Evolutionary conservation across 2,888 invertebrate genomes (phyloP).

Genomic region (Peribatodes rhomboidaria): DNA sequence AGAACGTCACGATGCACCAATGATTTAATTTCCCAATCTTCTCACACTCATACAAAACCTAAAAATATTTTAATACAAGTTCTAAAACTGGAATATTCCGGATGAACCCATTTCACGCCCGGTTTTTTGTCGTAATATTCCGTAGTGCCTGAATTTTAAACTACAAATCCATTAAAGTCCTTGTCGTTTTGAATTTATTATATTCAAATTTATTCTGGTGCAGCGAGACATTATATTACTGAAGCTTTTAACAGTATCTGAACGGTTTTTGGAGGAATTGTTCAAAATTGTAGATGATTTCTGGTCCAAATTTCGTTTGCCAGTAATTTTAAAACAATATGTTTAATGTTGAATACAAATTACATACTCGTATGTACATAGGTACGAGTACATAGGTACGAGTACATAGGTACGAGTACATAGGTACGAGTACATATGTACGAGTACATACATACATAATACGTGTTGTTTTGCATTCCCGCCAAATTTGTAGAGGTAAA

Average conservation of each 20-base stretch:
- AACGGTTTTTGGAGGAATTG: not conserved
- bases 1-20: too few species aligned
- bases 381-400: too few species aligned
- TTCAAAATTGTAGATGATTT: not conserved
- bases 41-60: not conserved
- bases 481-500: too few species aligned
- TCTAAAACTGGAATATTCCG: conserved; percentile 32
- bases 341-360: too few species aligned
- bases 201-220: conserved; percentile 22
- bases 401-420: too few species aligned
- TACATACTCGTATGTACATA: too few species aligned
- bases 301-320: too few species aligned
- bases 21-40: too few species aligned
- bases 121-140: conserved; percentile 18
- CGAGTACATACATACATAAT: too few species aligned
- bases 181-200: conserved; percentile 29
- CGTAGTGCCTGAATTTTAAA: conserved; percentile 38
- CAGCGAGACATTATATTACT: conserved; percentile 10
- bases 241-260: conserved; percentile 4
- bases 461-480: too few species aligned
- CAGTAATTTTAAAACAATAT: too few species aligned
- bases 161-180: conserved; percentile 29
- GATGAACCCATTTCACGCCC: conserved; percentile 19
- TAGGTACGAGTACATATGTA: too few species aligned
- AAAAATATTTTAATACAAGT: not conserved